Conservation (phyloP, 2,797 vertebrate genomes). For the Uromys caudimaculatus region DNA sequence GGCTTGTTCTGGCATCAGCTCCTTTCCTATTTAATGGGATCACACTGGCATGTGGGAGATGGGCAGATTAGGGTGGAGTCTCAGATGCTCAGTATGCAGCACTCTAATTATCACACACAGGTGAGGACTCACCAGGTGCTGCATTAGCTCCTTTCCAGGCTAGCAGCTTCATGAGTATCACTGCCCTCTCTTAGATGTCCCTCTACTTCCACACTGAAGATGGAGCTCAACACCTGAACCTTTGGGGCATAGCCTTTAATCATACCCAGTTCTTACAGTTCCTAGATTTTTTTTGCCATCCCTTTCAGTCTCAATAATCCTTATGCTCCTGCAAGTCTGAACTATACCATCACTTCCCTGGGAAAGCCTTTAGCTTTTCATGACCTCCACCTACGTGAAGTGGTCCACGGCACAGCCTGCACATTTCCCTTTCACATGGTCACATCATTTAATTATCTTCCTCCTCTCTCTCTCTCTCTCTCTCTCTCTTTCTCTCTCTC, state of each 20-base stretch:
- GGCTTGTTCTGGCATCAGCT: too few relatives aligned
- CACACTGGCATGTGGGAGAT: background rate
- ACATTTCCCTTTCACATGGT: background rate
- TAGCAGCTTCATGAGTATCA: too few relatives aligned
- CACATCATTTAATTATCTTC: background rate
- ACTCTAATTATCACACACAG: background rate
- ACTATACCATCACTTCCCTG: background rate
- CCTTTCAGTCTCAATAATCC: background rate
- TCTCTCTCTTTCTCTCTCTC: too few relatives aligned
- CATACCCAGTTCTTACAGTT: background rate
- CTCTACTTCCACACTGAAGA: background rate
- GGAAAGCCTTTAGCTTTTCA: background rate
- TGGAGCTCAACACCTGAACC: too few relatives aligned
- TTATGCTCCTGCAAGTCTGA: background rate
- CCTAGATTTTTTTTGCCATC: background rate
- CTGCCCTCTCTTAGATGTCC: too few relatives aligned
- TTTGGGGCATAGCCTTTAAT: background rate
- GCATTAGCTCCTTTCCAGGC: too few relatives aligned
- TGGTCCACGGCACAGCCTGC: background rate
- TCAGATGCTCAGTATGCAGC: background rate
- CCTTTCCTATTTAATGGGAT: too few relatives aligned
- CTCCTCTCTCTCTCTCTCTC: too few relatives aligned
- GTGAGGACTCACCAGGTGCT: background rate
- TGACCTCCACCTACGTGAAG: background rate
- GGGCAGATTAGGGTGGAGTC: background rate